phyloP scores from a whole-genome alignment of 2,797 vertebrate species.

The Phylloscopus collybita region DNA sequence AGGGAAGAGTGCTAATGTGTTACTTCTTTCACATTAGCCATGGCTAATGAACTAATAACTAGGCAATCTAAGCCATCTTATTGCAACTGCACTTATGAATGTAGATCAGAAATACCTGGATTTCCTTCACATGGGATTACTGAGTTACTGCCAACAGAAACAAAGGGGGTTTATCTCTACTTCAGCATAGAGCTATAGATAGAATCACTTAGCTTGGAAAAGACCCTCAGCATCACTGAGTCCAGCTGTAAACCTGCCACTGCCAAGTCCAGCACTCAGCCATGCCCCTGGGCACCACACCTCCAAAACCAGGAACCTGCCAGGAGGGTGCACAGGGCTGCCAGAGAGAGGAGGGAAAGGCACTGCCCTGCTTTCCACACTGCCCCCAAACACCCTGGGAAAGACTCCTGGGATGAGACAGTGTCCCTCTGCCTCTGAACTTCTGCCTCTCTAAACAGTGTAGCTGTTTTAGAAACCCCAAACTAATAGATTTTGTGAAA shows the following conservation, averaged over 20 bases:
- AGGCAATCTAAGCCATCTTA: background rate
- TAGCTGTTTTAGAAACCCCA: background rate
- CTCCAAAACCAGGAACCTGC: accelerated
- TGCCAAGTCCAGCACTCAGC: background rate
- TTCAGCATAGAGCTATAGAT: background rate
- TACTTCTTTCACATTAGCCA: background rate
- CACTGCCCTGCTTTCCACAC: background rate
- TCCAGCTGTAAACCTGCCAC: background rate
- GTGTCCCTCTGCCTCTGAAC: background rate
- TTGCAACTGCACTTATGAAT: background rate
- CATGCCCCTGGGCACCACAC: background rate
- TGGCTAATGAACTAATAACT: background rate
- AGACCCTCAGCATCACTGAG: background rate
- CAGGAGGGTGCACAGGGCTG: background rate
- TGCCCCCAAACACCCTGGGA: background rate
- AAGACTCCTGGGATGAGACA: background rate
- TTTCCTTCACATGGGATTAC: background rate
- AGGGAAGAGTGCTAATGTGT: background rate
- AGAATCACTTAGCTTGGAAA: background rate
- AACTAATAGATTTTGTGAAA: background rate
- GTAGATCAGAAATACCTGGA: background rate
- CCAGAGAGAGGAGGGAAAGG: background rate
- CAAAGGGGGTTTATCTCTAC: accelerated
- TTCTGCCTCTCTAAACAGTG: background rate
- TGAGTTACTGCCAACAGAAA: background rate